Evolutionary conservation across 2,797 vertebrate genomes (phyloP), one percentile per base, ranked within the genome.

Genomic region (Semaprochilodus insignis): DNA sequence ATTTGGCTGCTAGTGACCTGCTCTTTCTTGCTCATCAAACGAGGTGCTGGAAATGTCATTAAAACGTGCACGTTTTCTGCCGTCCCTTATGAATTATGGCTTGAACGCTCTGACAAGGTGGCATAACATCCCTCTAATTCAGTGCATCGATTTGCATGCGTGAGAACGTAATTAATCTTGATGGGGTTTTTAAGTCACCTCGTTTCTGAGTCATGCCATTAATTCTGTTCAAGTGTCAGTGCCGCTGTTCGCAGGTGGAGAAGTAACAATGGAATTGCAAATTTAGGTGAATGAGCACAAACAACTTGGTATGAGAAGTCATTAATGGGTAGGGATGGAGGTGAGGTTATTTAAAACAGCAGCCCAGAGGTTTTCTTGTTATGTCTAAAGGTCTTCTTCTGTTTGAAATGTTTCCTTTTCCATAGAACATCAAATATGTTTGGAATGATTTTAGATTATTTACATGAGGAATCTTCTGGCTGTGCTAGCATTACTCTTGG

Each of bases 141-240:
- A 59, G 66, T 80, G 82, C 84, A 86, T 78, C 82, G 84, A 87
- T 87, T 85, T 86, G 84, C 86, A 86, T 84, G 82, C 77, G 77
- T 77, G 82, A 84, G 82, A 85, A 79, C 55, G 81, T 85, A 79
- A 87, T 87, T 87, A 87, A 85, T 83, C 81, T 83, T 76, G 86
- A 87, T 87, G 75, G 81, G 65, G 78, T 81, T 84, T 87, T 83
- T 80, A 84, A 80, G 67, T 79, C 57, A n/a, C 74, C 75, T 78
- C 62, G 44, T 59, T 66, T 82, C 76, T 57, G 73, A 78, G 74
- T 82, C 80, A 63, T 76, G 80, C 63, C 70, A 82, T 84, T 84
- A 74, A 82, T 73, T 82, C 60, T 34, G 15, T 34, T 74, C 75
- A 81, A 44, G 62, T 70, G 52, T 55, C 69, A 54, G 62, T 78